Evolutionary conservation across 2,113 vertebrate genomes (phyloP).

Genomic region (Ceratotherium simum): DNA sequence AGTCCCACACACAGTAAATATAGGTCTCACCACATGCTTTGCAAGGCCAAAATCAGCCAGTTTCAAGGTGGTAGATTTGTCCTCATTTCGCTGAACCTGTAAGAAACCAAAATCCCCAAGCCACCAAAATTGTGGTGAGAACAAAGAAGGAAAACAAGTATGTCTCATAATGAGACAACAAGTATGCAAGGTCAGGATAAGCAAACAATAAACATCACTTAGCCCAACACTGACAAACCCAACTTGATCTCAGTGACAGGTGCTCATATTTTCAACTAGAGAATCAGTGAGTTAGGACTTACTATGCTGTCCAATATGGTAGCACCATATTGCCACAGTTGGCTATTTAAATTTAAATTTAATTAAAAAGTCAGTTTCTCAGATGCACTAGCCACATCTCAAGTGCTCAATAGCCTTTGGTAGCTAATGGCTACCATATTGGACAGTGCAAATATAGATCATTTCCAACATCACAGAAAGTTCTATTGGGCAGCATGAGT

Average conservation of each 20-base stretch:
- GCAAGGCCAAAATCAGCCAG: slow-evolving; percentile 98
- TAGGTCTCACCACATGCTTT: slow-evolving; percentile 94
- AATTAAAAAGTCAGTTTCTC: not conserved
- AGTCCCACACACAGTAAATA: slow-evolving; percentile 99
- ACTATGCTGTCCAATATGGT: not conserved
- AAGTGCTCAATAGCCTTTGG: not conserved
- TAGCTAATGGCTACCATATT: not conserved
- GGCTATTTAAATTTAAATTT: not conserved
- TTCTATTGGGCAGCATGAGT: not conserved
- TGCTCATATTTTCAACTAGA: not conserved
- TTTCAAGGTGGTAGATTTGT: slow-evolving; percentile 93
- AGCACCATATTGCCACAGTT: not conserved
- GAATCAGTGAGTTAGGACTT: not conserved
- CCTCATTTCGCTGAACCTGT: slow-evolving; percentile 93
- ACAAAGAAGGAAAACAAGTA: not conserved
- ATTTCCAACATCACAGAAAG: not conserved
- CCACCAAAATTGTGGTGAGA: not conserved
- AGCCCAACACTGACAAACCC: not conserved
- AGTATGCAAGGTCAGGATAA: not conserved
- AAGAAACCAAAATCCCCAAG: slow-evolving; percentile 33
- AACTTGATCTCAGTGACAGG: not conserved
- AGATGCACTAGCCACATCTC: not conserved
- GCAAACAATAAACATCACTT: not conserved
- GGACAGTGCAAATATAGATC: not conserved
- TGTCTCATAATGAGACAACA: not conserved